A percentile compares a stretch with the other conserved stretches of the same genome.
These are phyloP conservation scores for Palloptera scutellata DNA, from an alignment of 2,888 invertebrate genomes.

Conservation along the genomic window DNA sequence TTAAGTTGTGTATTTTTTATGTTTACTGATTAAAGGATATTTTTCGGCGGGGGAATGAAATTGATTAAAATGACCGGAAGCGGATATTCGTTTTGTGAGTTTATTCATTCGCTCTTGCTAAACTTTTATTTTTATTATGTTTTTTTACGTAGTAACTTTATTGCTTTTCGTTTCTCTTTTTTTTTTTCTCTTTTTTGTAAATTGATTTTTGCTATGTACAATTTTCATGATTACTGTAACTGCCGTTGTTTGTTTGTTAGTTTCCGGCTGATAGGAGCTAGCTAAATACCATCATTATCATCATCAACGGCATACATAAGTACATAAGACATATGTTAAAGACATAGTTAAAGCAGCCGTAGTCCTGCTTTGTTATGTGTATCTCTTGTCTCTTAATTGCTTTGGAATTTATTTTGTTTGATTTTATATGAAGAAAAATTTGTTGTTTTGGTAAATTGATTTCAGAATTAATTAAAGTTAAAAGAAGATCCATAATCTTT, in stretches of 20 bases:
- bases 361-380: not conserved
- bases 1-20: constrained; percentile 13
- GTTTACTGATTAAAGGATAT: constrained; percentile 28
- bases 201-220: constrained; percentile 29
- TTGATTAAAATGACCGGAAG: constrained; percentile 57
- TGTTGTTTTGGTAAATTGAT: not conserved
- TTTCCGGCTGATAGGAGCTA: constrained; percentile 11
- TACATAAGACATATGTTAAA: no score
- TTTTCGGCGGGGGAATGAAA: constrained; percentile 10
- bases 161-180: constrained; percentile 11
- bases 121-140: constrained; percentile 4
- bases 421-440: not conserved
- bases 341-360: no score
- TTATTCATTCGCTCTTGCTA: constrained; percentile 30
- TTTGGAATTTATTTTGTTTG: constrained; percentile 4
- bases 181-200: constrained; percentile 22
- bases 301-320: not conserved
- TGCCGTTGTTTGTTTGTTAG: not conserved
- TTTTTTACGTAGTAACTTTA: not conserved
- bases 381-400: not conserved
- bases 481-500: no score
- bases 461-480: not conserved
- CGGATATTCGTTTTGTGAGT: constrained; percentile 48
- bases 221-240: constrained; percentile 25
- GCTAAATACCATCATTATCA: constrained; percentile 12